Evolutionary conservation across 64 coral and sea anemone genomes (phyloP).

Genomic region (Cladopsammia gracilis): DNA sequence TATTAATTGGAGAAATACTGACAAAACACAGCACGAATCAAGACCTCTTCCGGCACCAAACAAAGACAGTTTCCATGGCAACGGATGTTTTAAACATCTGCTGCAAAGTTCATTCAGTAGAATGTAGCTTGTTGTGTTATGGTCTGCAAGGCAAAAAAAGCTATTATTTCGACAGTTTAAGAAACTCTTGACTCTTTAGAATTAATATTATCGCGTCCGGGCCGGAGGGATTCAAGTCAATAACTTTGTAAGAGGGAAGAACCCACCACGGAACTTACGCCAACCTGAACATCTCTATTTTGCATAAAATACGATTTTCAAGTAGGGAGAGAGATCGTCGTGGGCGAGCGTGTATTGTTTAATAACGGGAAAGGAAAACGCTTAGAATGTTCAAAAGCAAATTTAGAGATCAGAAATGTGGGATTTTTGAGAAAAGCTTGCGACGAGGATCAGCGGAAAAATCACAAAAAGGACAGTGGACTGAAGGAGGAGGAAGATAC

Average conservation of each 20-base stretch:
- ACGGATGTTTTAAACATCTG: conserved; percentile 19
- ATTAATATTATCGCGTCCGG: background rate
- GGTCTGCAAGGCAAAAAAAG: background rate
- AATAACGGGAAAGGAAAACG: background rate
- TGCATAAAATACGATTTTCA: background rate
- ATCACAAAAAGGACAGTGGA: background rate
- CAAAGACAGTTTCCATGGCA: conserved; percentile 23
- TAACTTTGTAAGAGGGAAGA: background rate
- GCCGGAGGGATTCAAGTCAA: background rate
- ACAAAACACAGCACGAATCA: background rate
- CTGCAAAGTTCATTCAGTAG: background rate
- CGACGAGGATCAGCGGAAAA: background rate
- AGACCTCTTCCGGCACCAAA: background rate
- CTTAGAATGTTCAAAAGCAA: background rate
- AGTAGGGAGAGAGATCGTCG: background rate
- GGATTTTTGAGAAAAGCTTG: conserved; percentile 43
- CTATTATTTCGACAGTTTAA: background rate
- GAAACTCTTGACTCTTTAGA: background rate
- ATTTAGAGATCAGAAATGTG: background rate
- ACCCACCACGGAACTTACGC: background rate
- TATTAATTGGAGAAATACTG: background rate
- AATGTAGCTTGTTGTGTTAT: background rate
- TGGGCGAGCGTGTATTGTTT: background rate
- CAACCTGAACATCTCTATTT: background rate
- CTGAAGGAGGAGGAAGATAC: background rate